Evolutionary conservation across 2,797 vertebrate genomes (phyloP), one percentile per base, ranked within the genome.

Genomic region (Molossus alvarezi): DNA sequence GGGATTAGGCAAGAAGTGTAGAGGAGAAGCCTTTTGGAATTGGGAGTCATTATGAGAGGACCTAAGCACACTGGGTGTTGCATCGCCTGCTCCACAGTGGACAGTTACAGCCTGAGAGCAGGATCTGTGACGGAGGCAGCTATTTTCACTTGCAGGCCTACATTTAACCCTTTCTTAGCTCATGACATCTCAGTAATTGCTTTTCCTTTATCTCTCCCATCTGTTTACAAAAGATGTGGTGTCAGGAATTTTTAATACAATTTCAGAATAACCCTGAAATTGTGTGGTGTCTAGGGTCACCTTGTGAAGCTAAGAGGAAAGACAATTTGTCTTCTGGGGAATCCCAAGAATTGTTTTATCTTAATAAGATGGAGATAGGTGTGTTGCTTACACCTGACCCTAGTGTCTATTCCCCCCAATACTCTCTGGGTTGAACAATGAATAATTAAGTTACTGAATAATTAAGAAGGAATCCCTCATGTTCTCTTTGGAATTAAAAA

Each of bases 321-420:
- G 85, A 65, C 33, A 3, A 11, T 58, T 58, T 53, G 18, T 83
- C 48, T 97, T 96, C 71, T 77, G 86, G 82, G 92, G 90, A 94
- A 91, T 97, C 57, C 57, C 65, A 71, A 79, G 17, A 95, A 95
- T n/a, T 95, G 86, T 96, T 92, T 96, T 86, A 51, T 96, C 94
- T 95, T 96, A 96, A 96, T 91, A 67, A 96, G 37, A 95, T 95
- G 79, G 69, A 95, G 77, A 95, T 89, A 92, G 83, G 73, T 92
- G 27, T 89, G 64, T 88, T 95, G 58, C n/a, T 95, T 95, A 96
- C 77, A 92, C 57, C 58, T 71, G 94, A 81, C 79, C 48, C 79
- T 89, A 25, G 89, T 91, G 27, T 79, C 25, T 97, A 60, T 93
- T 79, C 53, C 64, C 64, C n/a, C 1, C 58, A 9, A 18, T 81